Percentiles rank a stretch among this genome's conserved stretches.
Conservation (phyloP, 2,113 vertebrate genomes). For the Halichoerus grypus region DNA sequence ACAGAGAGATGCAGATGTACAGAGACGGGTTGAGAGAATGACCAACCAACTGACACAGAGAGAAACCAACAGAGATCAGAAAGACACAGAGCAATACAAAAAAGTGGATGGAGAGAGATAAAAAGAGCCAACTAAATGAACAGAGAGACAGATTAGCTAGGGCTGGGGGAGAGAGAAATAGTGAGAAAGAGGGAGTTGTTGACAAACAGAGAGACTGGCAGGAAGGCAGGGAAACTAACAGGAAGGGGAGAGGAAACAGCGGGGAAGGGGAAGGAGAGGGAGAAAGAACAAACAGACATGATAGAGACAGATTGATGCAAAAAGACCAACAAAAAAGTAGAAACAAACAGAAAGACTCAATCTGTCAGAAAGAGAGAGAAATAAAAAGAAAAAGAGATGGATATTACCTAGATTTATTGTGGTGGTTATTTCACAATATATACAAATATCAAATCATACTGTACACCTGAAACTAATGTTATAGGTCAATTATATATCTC, state of each 20-base stretch:
- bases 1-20: not conserved
- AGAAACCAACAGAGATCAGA: not conserved
- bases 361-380: not conserved
- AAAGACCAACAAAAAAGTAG: not conserved
- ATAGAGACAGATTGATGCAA: not conserved
- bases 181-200: not conserved
- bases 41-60: not conserved
- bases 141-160: not conserved
- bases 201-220: not conserved
- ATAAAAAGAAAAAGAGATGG: not conserved
- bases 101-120: not conserved
- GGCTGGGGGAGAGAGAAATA: not conserved
- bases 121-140: not conserved
- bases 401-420: not conserved
- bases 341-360: not conserved
- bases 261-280: not conserved
- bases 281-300: not conserved
- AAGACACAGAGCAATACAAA: constrained; percentile 2
- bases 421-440: not conserved
- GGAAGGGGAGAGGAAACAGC: not conserved
- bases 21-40: not conserved
- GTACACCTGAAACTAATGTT: not conserved
- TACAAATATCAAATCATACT: not conserved
- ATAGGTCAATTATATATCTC: not conserved
- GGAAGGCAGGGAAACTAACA: not conserved